Conservation (phyloP, 2,888 invertebrate genomes). For the Lasioglossum figueresi region DNA sequence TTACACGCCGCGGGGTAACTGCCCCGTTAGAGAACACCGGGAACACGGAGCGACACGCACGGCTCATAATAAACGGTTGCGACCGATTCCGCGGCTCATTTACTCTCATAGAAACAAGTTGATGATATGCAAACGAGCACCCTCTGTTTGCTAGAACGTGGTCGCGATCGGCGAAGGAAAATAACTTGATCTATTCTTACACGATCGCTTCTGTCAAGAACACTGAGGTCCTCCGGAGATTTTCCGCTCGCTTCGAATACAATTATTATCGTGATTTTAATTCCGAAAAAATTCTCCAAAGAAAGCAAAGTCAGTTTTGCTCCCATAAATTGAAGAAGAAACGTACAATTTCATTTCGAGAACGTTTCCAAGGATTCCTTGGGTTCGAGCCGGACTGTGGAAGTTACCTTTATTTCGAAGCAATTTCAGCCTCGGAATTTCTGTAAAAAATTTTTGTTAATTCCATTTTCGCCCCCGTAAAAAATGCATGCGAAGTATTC, state of each 20-base stretch:
- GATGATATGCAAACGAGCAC: not conserved
- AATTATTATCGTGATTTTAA: not conserved
- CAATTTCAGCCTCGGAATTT: not conserved
- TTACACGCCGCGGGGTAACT: slow-evolving; percentile 50
- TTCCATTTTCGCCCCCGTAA: not conserved
- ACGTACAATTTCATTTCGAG: not conserved
- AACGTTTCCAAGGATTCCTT: not conserved
- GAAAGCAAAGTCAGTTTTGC: not conserved
- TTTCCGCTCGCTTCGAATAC: not conserved
- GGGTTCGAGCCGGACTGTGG: not conserved
- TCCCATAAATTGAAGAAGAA: not conserved
- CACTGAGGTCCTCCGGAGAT: not conserved
- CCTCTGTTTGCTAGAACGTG: not conserved
- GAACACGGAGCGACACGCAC: slow-evolving; percentile 35
- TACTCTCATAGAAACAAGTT: not conserved
- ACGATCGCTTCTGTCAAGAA: not conserved
- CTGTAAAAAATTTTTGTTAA: not conserved
- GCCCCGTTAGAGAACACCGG: slow-evolving; percentile 48
- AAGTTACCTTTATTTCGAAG: not conserved
- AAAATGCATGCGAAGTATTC: slow-evolving; percentile 2
- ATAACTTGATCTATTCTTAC: not conserved
- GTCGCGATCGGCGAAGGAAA: not conserved
- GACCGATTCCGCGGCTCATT: slow-evolving; percentile 5
- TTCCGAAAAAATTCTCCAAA: not conserved
- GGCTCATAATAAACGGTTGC: slow-evolving; percentile 38